These are phyloP conservation scores for Chloroceryle aenea DNA, from an alignment of 2,113 vertebrate species.

Conservation along the genomic window DNA sequence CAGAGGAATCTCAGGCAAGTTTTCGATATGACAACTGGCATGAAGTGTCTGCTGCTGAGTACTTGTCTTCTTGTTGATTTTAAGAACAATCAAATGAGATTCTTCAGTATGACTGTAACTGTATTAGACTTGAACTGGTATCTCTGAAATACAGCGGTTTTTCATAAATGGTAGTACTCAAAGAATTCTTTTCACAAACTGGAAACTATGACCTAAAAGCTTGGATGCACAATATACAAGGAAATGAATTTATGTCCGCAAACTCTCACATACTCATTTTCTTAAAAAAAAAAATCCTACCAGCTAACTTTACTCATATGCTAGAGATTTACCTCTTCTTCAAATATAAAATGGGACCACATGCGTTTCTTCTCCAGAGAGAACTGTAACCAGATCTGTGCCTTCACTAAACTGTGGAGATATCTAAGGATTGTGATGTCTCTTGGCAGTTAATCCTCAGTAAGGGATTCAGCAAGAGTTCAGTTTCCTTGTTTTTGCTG, in stretches of 20 bases:
- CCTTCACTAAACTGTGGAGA: not conserved
- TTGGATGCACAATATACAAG: not conserved
- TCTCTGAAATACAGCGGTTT: not conserved
- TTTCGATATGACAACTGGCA: not conserved
- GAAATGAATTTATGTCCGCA: not conserved
- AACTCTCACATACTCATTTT: not conserved
- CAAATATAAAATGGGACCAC: not conserved
- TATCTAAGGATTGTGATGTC: not conserved
- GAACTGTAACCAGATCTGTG: not conserved
- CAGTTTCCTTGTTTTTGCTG: not conserved
- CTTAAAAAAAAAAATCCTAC: not conserved
- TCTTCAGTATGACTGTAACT: not conserved
- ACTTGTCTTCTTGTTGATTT: not conserved
- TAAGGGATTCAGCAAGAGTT: not conserved
- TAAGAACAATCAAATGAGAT: not conserved
- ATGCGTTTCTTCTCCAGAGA: not conserved
- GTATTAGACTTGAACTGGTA: not conserved
- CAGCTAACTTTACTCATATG: not conserved
- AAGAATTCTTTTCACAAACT: not conserved
- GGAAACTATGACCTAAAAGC: not conserved
- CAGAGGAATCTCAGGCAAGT: not conserved
- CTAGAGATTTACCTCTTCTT: not conserved
- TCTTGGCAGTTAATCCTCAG: not conserved
- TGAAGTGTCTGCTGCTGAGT: not conserved
- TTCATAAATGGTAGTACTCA: not conserved